Percentiles rank a stretch among this genome's conserved stretches.
Evolutionary conservation across 2,113 vertebrate genomes (phyloP).

Genomic region (Cathartes aura): DNA sequence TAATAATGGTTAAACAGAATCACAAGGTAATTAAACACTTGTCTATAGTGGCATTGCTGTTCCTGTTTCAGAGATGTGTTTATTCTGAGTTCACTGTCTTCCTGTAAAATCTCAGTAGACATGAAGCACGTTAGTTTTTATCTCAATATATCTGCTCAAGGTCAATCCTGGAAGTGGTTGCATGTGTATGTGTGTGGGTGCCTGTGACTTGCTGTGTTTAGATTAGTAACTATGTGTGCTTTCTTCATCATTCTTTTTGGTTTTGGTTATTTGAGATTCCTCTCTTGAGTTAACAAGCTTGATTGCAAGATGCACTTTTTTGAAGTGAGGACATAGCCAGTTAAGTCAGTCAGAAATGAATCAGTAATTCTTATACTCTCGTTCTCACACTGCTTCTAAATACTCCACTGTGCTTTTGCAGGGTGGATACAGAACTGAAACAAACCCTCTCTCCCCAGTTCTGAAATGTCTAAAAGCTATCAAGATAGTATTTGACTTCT

Average conservation of each 20-base stretch:
- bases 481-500: conserved; percentile 1
- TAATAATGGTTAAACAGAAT: not conserved
- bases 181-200: not conserved
- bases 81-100: not conserved
- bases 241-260: not conserved
- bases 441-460: not conserved
- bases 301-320: not conserved
- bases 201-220: not conserved
- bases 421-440: not conserved
- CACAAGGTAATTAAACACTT: not conserved
- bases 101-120: not conserved
- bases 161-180: not conserved
- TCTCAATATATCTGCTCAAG: not conserved
- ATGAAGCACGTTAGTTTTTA: not conserved
- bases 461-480: not conserved
- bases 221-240: not conserved
- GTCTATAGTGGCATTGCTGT: not conserved
- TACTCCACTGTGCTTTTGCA: not conserved
- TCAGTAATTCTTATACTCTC: not conserved
- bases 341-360: not conserved
- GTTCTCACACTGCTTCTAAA: not conserved
- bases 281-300: not conserved
- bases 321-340: not conserved
- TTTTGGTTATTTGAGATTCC: not conserved
- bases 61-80: not conserved